Evolutionary conservation across 2,888 invertebrate species (phyloP).

Genomic region (Cryptocephalus primarius): DNA sequence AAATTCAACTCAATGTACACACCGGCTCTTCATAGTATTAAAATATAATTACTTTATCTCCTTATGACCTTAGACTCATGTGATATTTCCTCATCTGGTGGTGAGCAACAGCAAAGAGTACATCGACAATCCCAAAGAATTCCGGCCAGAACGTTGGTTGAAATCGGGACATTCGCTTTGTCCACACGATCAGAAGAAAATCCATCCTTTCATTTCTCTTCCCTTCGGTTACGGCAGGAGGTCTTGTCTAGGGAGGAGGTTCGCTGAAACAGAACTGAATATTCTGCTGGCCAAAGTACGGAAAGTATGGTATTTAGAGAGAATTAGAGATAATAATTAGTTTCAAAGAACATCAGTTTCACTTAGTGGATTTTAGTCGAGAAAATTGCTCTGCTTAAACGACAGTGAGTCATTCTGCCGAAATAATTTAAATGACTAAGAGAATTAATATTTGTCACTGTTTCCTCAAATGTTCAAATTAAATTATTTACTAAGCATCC

Average conservation of each 20-base stretch:
- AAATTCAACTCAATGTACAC: too few species aligned
- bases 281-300: constrained; percentile 60
- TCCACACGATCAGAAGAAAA: constrained; percentile 40
- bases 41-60: neutral
- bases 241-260: constrained; percentile 68
- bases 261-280: constrained; percentile 71
- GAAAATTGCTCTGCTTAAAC: neutral
- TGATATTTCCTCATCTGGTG: constrained; percentile 69
- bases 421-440: neutral
- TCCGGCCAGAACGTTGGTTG: constrained; percentile 70
- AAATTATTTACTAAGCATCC: too few species aligned
- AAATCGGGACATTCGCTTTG: constrained; percentile 34
- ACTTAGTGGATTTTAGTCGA: too few species aligned
- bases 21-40: too few species aligned
- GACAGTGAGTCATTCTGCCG: neutral
- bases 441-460: neutral
- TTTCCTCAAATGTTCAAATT: too few species aligned
- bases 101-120: constrained; percentile 62
- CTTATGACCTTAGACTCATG: constrained; percentile 52
- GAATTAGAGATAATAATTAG: neutral
- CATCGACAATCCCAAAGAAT: constrained; percentile 58
- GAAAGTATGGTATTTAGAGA: neutral
- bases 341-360: too few species aligned
- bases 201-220: constrained; percentile 63
- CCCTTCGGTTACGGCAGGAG: constrained; percentile 69